Evolutionary conservation across 2,797 vertebrate genomes (phyloP), one percentile per base, ranked within the genome.

Genomic region (Decapterus maruadsi): DNA sequence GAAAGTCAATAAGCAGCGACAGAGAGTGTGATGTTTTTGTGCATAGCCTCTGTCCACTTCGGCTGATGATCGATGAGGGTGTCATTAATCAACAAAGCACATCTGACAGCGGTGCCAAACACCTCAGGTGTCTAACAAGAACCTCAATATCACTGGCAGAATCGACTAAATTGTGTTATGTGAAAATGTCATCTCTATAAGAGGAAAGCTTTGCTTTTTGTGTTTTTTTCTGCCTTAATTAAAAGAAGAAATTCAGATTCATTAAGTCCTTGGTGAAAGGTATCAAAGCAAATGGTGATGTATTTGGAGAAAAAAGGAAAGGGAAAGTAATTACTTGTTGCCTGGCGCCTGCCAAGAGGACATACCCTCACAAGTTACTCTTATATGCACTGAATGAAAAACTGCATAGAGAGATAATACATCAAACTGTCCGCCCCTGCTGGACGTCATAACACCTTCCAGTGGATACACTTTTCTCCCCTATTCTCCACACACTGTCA

Each of bases 51-150:
- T 70, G 84, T 87, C 76, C 46, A 73, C 78, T 50, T 69, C 9
- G 34, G 55, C 75, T 77, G 62, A 65, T 91, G 90, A 94, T 94
- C 77, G 54, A 93, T 91, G 81, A 81, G 62, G 38, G 65, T 84
- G 88, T 78, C 90, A 91, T 95, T 92, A 83, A 94, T 94, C 91
- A 90, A 89, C 82, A 84, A 88, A 90, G 79, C 88, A 77, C 87
- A 79, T 77, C 78, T 86, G 89, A 90, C 85, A 87, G 87, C 83
- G 6, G 60, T 74, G 42, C 53, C 70, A 75, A 90, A 91, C 91
- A 90, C 86, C 79, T 82, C 64, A 42, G 74, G 83, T 86, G 82
- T 62, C 85, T 72, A 83, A 82, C 75, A 72, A 78, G 75, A 81
- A 86, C 71, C 87, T 92, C 88, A 57, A 87, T 87, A 87, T 42